Conservation (phyloP, 2,797 vertebrate species). For the Sebastes cheni region DNA sequence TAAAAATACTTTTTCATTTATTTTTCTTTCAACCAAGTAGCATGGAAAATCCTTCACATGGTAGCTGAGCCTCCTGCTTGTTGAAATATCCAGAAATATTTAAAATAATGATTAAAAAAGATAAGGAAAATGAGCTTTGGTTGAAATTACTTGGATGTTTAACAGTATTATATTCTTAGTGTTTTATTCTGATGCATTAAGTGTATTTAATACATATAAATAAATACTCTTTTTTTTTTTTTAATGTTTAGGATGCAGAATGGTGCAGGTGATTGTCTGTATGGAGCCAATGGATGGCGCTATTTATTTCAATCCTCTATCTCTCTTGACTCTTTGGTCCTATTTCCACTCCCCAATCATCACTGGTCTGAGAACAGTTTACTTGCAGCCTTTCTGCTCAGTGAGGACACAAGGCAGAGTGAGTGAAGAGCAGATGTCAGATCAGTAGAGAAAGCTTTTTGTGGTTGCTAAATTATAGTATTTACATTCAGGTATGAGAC, state of each 20-base stretch:
- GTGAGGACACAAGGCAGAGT: not conserved
- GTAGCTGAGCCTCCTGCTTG: not conserved
- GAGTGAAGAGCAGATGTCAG: slow-evolving; percentile 30
- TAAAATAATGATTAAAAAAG: not conserved
- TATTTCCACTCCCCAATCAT: not conserved
- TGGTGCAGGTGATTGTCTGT: not conserved
- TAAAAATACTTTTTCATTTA: not conserved
- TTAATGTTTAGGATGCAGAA: not conserved
- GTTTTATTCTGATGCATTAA: not conserved
- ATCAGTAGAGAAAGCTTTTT: slow-evolving; percentile 10
- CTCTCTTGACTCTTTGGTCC: not conserved
- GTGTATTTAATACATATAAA: not conserved
- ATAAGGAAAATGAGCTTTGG: not conserved
- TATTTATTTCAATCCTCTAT: not conserved
- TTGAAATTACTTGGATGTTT: not conserved
- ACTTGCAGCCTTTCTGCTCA: not conserved
- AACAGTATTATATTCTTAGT: not conserved
- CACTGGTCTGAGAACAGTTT: slow-evolving; percentile 51
- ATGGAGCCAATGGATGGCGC: slow-evolving; percentile 46
- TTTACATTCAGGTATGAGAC: no score
- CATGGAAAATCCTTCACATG: not conserved
- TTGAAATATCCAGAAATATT: not conserved
- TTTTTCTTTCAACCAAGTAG: not conserved
- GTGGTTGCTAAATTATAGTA: not conserved
- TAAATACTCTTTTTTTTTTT: not conserved